phyloP scores from a whole-genome alignment of 2,797 vertebrate species.

The Alosa sapidissima region DNA sequence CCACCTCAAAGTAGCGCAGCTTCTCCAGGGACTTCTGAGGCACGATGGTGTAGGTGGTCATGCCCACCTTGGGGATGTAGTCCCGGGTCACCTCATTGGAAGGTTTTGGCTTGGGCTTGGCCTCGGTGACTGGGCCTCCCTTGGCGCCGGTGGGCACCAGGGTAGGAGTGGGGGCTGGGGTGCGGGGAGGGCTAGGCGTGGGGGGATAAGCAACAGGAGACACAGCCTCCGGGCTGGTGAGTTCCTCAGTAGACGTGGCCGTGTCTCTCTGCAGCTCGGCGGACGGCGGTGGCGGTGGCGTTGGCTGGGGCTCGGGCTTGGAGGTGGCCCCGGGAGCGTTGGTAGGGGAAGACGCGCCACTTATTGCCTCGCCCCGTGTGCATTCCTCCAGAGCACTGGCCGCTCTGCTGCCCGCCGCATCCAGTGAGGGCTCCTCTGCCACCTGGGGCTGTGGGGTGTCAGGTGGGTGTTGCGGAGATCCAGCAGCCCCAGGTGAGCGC shows the following conservation, averaged over 20 bases:
- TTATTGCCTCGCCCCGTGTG: neutral
- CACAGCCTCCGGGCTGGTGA: constrained; percentile 26
- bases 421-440: constrained; percentile 34
- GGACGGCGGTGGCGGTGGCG: neutral
- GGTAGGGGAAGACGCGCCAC: neutral
- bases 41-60: constrained; percentile 96
- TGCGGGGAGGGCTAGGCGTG: neutral
- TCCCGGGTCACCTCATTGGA: constrained; percentile 94
- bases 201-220: constrained; percentile 31
- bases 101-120: constrained; percentile 86
- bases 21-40: constrained; percentile 87
- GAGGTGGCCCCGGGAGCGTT: neutral
- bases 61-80: constrained; percentile 94
- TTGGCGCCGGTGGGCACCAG: constrained; percentile 52
- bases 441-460: constrained; percentile 44
- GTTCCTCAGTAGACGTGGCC: constrained; percentile 67
- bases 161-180: neutral
- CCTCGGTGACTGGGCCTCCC: constrained; percentile 65
- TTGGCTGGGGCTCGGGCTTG: neutral
- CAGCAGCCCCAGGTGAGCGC: neutral
- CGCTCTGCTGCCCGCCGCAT: neutral
- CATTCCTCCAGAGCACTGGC: neutral
- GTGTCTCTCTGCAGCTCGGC: constrained; percentile 59
- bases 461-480: constrained; percentile 9
- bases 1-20: constrained; percentile 80